A percentile compares a stretch with the other conserved stretches of the same genome.
Evolutionary conservation across 2,797 vertebrate genomes (phyloP).

Genomic region (Lophotriccus pileatus): DNA sequence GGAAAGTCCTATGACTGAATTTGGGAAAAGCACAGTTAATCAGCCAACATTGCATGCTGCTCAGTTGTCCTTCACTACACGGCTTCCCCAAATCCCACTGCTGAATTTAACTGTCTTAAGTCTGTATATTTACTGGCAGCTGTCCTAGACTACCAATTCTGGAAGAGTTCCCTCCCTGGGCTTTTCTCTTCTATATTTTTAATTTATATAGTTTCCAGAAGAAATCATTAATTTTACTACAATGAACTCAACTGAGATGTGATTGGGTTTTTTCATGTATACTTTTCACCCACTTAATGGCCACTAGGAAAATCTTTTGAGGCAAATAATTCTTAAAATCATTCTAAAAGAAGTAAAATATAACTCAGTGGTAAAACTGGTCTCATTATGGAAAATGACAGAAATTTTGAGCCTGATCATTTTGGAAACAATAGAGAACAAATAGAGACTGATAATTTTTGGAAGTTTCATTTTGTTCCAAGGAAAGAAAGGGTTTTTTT

Average conservation of each 20-base stretch:
- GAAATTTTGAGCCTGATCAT: neutral
- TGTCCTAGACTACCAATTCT: neutral
- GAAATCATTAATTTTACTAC: neutral
- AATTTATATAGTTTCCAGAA: neutral
- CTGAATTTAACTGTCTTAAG: neutral
- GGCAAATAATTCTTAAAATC: neutral
- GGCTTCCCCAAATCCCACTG: neutral
- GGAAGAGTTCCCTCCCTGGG: neutral
- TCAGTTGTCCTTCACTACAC: slow-evolving; percentile 4
- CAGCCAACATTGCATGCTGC: neutral
- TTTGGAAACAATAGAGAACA: neutral
- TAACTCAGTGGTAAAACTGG: neutral
- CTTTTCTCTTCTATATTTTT: neutral
- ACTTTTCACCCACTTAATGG: neutral
- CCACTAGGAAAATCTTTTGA: neutral
- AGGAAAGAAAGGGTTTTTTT: neutral
- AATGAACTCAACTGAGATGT: neutral
- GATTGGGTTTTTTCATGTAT: neutral
- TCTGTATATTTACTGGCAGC: neutral
- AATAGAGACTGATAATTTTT: neutral
- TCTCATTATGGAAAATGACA: neutral
- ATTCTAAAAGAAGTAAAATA: neutral
- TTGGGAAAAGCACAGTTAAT: neutral
- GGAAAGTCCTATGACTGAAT: neutral
- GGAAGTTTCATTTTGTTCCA: neutral